Evolutionary conservation across 2,888 invertebrate species (phyloP).

Genomic region (Dryadula phaetusa): DNA sequence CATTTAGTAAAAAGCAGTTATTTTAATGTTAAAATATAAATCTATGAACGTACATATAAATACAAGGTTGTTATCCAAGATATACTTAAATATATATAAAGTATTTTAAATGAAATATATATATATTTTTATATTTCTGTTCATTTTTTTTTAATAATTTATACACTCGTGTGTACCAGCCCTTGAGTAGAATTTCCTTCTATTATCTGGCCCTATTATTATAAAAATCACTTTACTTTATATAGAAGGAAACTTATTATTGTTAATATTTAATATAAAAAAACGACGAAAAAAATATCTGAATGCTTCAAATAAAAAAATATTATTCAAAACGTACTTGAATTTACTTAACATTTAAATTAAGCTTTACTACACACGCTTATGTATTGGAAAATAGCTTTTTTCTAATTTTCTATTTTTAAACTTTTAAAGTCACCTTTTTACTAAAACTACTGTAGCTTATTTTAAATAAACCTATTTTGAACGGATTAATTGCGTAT

Average conservation of each 20-base stretch:
- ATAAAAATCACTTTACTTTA: not conserved
- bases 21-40: no score
- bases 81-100: no score
- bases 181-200: conserved; percentile 16
- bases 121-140: no score
- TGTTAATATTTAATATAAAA: not conserved
- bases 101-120: no score
- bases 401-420: not conserved
- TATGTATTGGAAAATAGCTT: not conserved
- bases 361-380: not conserved
- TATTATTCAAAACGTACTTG: not conserved
- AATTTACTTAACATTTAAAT: not conserved
- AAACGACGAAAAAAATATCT: conserved; percentile 18
- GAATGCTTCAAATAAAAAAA: conserved; percentile 9
- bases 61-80: no score
- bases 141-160: not conserved
- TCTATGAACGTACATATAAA: no score
- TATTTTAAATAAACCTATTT: no score
- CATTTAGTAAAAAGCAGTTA: no score
- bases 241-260: conserved; percentile 3
- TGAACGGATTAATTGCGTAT: no score
- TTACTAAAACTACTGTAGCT: no score
- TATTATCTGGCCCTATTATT: conserved; percentile 4
- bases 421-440: no score
- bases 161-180: conserved; percentile 21